Evolutionary conservation across 2,888 invertebrate species (phyloP).

Genomic region (Drepanosiphum platanoidis): DNA sequence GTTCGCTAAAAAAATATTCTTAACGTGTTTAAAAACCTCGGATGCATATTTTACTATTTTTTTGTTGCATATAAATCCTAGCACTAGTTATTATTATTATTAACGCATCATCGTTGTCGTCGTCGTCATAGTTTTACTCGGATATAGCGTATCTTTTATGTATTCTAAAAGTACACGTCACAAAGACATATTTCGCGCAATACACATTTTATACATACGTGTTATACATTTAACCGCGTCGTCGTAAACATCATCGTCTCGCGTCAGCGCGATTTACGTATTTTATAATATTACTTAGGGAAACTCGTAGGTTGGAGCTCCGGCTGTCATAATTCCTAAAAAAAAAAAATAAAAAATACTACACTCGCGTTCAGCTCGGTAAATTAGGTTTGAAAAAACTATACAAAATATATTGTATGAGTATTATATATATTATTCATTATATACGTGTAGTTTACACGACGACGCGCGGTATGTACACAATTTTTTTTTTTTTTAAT

Average conservation of each 20-base stretch:
- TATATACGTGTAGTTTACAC: background rate
- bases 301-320: slow-evolving; percentile 35
- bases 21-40: too few species aligned
- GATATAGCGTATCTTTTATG: too few species aligned
- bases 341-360: background rate
- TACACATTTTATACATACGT: background rate
- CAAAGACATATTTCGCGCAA: too few species aligned
- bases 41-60: too few species aligned
- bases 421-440: background rate
- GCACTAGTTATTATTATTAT: background rate
- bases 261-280: slow-evolving; percentile 20
- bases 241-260: slow-evolving; percentile 22
- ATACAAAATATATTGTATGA: background rate
- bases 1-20: too few species aligned
- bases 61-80: too few species aligned
- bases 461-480: too few species aligned
- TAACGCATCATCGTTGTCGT: too few species aligned
- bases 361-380: background rate
- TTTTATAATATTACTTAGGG: too few species aligned
- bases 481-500: slow-evolving; percentile 6
- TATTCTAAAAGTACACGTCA: too few species aligned
- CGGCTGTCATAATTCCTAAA: background rate
- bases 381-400: slow-evolving; percentile 19
- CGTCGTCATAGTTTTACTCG: too few species aligned
- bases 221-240: background rate